phyloP scores from a whole-genome alignment of 2,113 vertebrate species.

The Hippoglossus stenolepis region DNA sequence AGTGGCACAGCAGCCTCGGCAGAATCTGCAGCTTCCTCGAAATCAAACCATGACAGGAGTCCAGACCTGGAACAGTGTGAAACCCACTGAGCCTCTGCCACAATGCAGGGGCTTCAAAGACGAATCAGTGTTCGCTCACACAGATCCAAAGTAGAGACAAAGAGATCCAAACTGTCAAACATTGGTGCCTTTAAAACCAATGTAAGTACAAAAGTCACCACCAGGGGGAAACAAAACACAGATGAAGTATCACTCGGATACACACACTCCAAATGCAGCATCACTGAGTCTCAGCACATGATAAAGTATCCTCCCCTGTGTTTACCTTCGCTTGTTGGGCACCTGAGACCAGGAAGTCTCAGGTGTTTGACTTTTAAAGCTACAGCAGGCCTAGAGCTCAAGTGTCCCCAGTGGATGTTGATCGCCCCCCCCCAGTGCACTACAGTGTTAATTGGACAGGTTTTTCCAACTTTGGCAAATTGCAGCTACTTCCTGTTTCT shows the following conservation, averaged over 20 bases:
- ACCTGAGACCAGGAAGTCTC: constrained; percentile 20
- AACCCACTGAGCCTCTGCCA: not conserved
- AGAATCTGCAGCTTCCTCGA: constrained; percentile 22
- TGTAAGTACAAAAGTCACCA: constrained; percentile 43
- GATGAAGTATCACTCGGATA: constrained; percentile 18
- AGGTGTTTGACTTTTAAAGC: constrained; percentile 36
- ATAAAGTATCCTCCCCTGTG: constrained; percentile 16
- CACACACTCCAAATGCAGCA: constrained; percentile 8
- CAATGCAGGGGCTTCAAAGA: constrained; percentile 5
- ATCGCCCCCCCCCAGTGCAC: constrained; percentile 11
- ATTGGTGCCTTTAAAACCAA: constrained; percentile 9
- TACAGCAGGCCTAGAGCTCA: constrained; percentile 12
- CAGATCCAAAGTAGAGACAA: not conserved
- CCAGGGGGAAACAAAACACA: constrained; percentile 56
- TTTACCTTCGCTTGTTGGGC: constrained; percentile 43
- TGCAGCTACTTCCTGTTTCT: not conserved
- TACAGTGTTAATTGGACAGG: constrained; percentile 10
- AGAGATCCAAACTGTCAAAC: too few relatives aligned
- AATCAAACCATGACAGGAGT: not conserved
- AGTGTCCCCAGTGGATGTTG: not conserved
- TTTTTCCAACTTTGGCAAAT: not conserved
- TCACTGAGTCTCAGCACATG: not conserved
- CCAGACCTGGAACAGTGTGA: constrained; percentile 13
- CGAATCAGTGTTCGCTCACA: not conserved
- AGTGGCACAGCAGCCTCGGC: constrained; percentile 5